These are phyloP conservation scores for Pilophorus perplexus DNA, from an alignment of 2,888 invertebrate genomes.

Conservation along the genomic window DNA sequence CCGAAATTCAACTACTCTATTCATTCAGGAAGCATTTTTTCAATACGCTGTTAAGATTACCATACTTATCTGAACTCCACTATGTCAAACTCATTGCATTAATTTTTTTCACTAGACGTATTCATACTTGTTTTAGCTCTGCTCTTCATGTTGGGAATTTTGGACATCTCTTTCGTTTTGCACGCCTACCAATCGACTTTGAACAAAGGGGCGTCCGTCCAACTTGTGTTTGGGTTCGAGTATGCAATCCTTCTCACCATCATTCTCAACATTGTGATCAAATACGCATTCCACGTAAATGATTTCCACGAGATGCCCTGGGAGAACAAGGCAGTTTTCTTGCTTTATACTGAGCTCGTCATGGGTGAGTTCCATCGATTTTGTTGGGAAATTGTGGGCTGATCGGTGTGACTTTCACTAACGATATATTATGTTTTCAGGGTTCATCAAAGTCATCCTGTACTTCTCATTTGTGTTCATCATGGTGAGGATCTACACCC, in stretches of 20 bases:
- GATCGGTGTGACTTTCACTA: background rate
- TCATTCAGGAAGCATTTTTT: too few species aligned
- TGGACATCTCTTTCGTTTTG: conserved; percentile 86
- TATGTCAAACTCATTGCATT: too few species aligned
- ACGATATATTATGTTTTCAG: conserved; percentile 52
- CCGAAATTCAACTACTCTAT: too few species aligned
- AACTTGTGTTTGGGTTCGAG: conserved; percentile 98
- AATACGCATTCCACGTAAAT: conserved; percentile 83
- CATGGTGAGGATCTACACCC: conserved; percentile 95
- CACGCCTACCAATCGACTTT: conserved; percentile 92
- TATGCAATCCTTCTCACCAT: conserved; percentile 95
- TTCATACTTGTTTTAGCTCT: too few species aligned
- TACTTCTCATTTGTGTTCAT: conserved; percentile 91
- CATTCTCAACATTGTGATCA: conserved; percentile 87
- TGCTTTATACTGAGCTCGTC: conserved; percentile 92
- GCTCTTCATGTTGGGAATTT: conserved; percentile 71
- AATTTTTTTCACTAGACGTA: too few species aligned
- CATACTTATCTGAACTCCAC: too few species aligned
- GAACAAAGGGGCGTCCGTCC: conserved; percentile 92
- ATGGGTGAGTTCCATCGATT: conserved; percentile 64
- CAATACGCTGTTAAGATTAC: too few species aligned
- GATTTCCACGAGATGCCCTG: conserved; percentile 94
- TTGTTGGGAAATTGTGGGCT: background rate
- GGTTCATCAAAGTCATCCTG: conserved; percentile 66
- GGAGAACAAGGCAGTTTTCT: conserved; percentile 98